Conservation (phyloP, 2,797 vertebrate species). For the Thamnophis elegans region DNA sequence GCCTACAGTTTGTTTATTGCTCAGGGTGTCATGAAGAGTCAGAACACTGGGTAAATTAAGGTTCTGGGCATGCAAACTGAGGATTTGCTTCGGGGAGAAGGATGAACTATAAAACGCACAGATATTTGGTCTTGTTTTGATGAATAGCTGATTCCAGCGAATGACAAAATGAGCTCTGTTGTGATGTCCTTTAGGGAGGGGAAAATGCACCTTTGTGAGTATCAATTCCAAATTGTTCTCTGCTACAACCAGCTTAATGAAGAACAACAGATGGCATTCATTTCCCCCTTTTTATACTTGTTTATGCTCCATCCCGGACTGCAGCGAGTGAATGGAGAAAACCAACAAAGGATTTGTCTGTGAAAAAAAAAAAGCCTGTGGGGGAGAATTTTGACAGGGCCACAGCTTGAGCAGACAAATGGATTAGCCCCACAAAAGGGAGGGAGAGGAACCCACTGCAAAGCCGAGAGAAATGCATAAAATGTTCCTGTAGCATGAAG, state of each 20-base stretch:
- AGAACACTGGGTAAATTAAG: neutral
- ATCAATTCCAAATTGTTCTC: neutral
- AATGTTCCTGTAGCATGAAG: neutral
- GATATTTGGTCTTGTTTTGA: neutral
- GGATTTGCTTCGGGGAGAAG: neutral
- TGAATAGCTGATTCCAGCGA: neutral
- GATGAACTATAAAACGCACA: neutral
- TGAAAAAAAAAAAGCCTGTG: neutral
- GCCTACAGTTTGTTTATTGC: neutral
- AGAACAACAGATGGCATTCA: neutral
- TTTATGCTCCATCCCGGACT: slow-evolving; percentile 35
- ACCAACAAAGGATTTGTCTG: slow-evolving; percentile 16
- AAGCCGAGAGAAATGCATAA: neutral
- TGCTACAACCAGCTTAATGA: neutral
- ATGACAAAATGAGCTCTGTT: neutral
- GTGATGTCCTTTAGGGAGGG: neutral
- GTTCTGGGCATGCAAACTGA: neutral
- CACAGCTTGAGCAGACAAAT: neutral
- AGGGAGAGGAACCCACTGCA: neutral
- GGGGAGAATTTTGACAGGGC: slow-evolving; percentile 19
- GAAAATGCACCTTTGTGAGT: neutral
- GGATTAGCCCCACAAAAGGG: neutral
- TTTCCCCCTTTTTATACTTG: neutral
- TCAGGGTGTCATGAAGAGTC: neutral
- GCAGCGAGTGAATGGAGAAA: neutral